Conservation (phyloP, 2,797 vertebrate genomes). For the Onychomys torridus region DNA sequence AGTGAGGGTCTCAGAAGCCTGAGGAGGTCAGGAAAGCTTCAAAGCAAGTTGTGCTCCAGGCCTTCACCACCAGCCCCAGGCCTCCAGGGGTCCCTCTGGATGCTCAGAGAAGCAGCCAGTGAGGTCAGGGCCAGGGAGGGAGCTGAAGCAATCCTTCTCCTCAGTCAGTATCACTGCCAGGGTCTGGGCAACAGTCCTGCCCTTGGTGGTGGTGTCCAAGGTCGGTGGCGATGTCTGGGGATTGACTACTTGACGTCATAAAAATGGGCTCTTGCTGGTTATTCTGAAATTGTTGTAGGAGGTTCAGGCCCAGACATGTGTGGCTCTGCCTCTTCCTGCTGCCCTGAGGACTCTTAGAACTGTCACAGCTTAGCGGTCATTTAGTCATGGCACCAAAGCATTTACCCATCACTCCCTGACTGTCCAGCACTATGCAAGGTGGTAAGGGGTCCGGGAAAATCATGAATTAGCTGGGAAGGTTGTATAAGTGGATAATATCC, state of each 20-base stretch:
- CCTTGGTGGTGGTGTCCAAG: background rate
- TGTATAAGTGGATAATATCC: background rate
- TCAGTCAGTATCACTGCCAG: background rate
- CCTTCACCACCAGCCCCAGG: background rate
- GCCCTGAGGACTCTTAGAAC: background rate
- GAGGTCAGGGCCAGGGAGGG: background rate
- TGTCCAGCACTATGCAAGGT: background rate
- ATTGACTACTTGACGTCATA: background rate
- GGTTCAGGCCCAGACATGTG: background rate
- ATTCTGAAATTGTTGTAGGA: background rate
- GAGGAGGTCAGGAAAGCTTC: background rate
- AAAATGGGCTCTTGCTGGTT: background rate
- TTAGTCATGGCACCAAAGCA: background rate
- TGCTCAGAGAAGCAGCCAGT: background rate
- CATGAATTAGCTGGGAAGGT: background rate
- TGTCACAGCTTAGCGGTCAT: no score
- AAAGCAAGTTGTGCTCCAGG: background rate
- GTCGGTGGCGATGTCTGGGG: background rate
- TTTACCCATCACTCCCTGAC: background rate
- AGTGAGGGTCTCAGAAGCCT: background rate
- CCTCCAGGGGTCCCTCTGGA: background rate
- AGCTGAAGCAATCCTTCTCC: background rate
- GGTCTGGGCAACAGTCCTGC: background rate
- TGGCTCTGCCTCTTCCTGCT: constrained; percentile 45
- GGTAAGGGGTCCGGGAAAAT: background rate